Conservation (phyloP, 1,140 invertebrate genomes). For the Drosophila kepulauana region DNA sequence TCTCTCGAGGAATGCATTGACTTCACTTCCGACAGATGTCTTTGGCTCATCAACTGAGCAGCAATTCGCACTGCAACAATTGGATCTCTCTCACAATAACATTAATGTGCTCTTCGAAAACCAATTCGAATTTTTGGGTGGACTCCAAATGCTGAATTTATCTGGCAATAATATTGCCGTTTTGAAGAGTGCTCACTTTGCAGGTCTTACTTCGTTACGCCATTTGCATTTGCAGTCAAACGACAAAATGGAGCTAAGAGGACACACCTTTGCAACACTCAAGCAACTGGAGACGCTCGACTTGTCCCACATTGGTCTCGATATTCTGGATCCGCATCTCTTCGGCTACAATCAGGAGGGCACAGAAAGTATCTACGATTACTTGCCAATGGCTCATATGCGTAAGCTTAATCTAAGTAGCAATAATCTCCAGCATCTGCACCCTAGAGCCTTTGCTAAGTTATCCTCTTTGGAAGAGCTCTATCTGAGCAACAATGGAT, state of each 20-base stretch:
- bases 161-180: constrained; percentile 64
- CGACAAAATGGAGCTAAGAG: no score
- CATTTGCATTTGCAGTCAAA: no score
- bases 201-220: constrained; percentile 46
- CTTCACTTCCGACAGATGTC: constrained; percentile 53
- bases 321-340: constrained; percentile 47
- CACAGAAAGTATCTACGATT: no score
- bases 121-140: constrained; percentile 54
- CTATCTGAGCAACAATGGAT: constrained; percentile 66
- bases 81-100: constrained; percentile 69
- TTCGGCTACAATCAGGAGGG: constrained; percentile 52
- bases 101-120: constrained; percentile 54
- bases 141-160: constrained; percentile 65
- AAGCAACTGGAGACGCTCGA: constrained; percentile 68
- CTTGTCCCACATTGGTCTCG: constrained; percentile 66
- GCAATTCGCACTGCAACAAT: constrained; percentile 42
- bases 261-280: constrained; percentile 59
- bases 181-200: constrained; percentile 56
- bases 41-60: constrained; percentile 55
- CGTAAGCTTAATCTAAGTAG: constrained; percentile 58
- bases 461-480: constrained; percentile 74
- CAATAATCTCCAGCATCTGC: constrained; percentile 70
- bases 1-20: constrained; percentile 62
- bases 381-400: constrained; percentile 46
- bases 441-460: constrained; percentile 60